Evolutionary conservation across 2,113 vertebrate species (phyloP), one percentile per base, ranked within the genome.

Genomic region (Siphamia tubifer): DNA sequence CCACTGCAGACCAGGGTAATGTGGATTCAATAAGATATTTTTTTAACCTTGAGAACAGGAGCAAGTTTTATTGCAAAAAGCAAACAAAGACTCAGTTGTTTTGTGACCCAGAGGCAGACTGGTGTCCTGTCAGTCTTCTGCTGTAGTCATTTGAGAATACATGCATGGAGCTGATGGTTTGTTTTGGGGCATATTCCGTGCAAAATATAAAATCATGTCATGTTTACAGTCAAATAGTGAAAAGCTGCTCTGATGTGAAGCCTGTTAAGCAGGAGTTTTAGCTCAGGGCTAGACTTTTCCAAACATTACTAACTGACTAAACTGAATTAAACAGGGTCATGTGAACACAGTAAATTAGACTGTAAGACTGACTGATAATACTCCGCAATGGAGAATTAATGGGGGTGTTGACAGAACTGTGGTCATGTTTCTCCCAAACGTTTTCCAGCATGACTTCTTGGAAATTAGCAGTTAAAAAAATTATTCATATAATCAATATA

Each of bases 151-250:
- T 32, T n/a, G 23, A 57, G 49, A 72, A 10, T 23, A 68, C 42
- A 44, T 27, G 52, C 23, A 51, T 56, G 40, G 36, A 9, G 4
- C 27, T 56, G 24, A 40, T 23, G 24, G 49, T 8, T n/a, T 31
- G 39, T 64, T 67, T 35, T 20, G 24, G 32, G 61, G 39, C 35
- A 55, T 34, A 53, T 60, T n/a, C 17, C 30, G 27, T 4, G 32
- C 8, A 8, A 9, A 15, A 7, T 4, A 6, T n/a, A 10, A 17
- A 36, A 9, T 1, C 6, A 24, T 5, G 15, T 51, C 11, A 30
- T 44, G 62, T 77, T 79, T 71, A 65, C 47, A 47, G n/a, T 39
- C 36, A n/a, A 71, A 68, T 47, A 61, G 4, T 40, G 6, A n/a
- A 28, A 16, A n/a, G 31, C 5, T 0, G 7, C 27, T 36, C 16